These are phyloP conservation scores for Drosophila nr. perissopoda DNA, from an alignment of 2,888 invertebrate species.

Conservation along the genomic window DNA sequence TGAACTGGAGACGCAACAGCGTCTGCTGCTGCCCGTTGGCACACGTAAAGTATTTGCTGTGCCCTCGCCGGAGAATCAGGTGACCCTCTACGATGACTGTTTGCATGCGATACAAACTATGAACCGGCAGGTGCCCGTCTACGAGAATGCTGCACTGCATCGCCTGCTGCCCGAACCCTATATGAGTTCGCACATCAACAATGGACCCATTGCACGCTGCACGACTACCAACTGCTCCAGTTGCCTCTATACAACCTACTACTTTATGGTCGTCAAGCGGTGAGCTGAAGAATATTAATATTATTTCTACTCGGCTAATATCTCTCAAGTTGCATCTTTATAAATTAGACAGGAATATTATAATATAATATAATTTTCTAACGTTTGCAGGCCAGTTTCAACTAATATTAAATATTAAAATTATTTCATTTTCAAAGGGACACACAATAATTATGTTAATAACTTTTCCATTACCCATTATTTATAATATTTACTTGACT, in stretches of 20 bases:
- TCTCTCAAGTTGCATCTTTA: not conserved
- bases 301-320: not conserved
- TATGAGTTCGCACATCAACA: constrained; percentile 82
- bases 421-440: not conserved
- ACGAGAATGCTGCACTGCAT: constrained; percentile 75
- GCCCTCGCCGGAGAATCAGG: constrained; percentile 78
- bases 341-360: no score
- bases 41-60: constrained; percentile 78
- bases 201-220: constrained; percentile 83
- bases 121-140: constrained; percentile 75
- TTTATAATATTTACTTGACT: not conserved
- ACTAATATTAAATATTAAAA: not conserved
- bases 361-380: no score
- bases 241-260: constrained; percentile 83
- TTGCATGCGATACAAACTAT: constrained; percentile 78
- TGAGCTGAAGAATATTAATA: constrained; percentile 40
- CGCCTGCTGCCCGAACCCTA: constrained; percentile 78
- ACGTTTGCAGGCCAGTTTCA: no score
- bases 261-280: constrained; percentile 84
- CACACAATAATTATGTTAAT: not conserved
- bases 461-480: not conserved
- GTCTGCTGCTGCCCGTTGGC: constrained; percentile 82
- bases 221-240: constrained; percentile 79
- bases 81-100: constrained; percentile 82
- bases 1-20: constrained; percentile 81